Conservation (phyloP, 2,888 invertebrate species). For the Ichneumon xanthorius region DNA sequence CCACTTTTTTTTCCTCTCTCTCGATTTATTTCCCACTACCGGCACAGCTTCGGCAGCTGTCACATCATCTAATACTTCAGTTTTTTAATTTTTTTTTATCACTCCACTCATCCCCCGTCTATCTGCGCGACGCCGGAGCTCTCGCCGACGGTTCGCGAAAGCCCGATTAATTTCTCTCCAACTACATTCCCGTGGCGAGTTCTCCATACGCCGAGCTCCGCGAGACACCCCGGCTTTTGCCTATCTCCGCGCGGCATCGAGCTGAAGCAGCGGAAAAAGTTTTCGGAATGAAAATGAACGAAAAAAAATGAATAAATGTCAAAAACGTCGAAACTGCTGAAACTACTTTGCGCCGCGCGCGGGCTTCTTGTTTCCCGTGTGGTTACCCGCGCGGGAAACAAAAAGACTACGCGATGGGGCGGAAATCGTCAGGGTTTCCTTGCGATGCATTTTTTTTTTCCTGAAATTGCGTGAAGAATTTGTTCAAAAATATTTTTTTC, state of each 20-base stretch:
- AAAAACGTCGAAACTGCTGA: too few relatives aligned
- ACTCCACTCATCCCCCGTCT: neutral
- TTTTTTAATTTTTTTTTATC: neutral
- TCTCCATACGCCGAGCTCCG: neutral
- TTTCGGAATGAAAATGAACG: neutral
- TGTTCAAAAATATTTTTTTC: too few relatives aligned
- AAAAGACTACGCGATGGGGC: too few relatives aligned
- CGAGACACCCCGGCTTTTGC: neutral
- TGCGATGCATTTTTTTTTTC: too few relatives aligned
- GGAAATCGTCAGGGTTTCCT: too few relatives aligned
- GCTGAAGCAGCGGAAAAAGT: neutral
- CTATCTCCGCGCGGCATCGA: neutral
- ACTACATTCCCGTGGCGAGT: too few relatives aligned
- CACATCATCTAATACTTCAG: constrained; percentile 19
- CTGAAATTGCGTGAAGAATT: too few relatives aligned
- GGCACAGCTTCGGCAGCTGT: constrained; percentile 28
- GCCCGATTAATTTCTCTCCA: neutral
- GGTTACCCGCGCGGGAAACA: too few relatives aligned
- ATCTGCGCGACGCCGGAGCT: neutral
- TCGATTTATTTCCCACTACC: constrained; percentile 53
- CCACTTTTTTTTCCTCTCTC: neutral
- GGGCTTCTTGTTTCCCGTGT: too few relatives aligned
- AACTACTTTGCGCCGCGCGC: too few relatives aligned
- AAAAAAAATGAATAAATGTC: neutral
- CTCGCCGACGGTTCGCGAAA: neutral